phyloP scores from a whole-genome alignment of 2,113 vertebrate genomes.

The Ardeotis arabs region DNA sequence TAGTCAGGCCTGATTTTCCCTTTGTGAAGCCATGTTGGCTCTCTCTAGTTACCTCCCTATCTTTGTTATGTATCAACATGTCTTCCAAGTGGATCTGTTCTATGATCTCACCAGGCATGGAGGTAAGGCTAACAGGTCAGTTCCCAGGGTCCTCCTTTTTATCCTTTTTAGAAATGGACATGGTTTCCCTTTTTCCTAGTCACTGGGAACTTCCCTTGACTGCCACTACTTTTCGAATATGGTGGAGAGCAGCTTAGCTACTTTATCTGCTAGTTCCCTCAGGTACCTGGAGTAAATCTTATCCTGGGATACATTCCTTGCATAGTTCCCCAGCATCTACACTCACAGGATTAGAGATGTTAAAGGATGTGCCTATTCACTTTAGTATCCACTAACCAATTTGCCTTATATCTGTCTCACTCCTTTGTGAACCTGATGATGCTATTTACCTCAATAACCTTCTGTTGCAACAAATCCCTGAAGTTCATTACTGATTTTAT shows the following conservation, averaged over 20 bases:
- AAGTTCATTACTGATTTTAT: neutral
- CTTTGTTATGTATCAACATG: neutral
- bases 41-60: neutral
- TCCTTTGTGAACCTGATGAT: neutral
- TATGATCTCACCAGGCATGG: too few relatives aligned
- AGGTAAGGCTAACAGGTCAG: neutral
- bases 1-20: neutral
- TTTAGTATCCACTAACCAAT: neutral
- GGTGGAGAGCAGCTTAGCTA: neutral
- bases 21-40: neutral
- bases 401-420: neutral
- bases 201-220: neutral
- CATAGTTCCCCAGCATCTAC: neutral
- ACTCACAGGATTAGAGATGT: neutral
- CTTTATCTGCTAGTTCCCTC: neutral
- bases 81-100: neutral
- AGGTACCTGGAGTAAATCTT: neutral
- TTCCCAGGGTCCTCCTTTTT: neutral
- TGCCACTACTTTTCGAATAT: neutral
- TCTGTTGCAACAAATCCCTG: neutral
- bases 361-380: neutral
- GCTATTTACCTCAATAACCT: neutral
- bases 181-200: neutral
- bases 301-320: neutral
- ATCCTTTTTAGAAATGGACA: fast-evolving